Percentiles rank a stretch among this genome's conserved stretches.
These are phyloP conservation scores for Corella eumyota DNA, from an alignment of 23 tunicate species.

Conservation along the genomic window DNA sequence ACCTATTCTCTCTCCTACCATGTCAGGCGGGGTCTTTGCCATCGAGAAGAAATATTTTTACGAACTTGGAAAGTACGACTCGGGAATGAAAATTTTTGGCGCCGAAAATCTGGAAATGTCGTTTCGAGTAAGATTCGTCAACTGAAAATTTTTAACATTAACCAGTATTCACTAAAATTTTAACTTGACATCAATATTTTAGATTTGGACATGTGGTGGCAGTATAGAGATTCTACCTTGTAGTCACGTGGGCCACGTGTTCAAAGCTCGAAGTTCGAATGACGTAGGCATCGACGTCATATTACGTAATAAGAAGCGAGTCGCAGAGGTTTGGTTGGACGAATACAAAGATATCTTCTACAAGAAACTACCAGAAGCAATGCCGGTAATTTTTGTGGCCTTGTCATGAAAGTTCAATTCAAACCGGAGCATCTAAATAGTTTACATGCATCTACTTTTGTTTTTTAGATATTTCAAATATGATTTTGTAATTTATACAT, in stretches of 20 bases:
- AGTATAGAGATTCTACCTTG: conserved; percentile 90
- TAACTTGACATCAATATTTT: background rate
- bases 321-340: conserved; percentile 95
- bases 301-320: conserved; percentile 55
- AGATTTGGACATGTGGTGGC: conserved; percentile 98
- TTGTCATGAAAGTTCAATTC: too few relatives aligned
- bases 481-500: too few relatives aligned
- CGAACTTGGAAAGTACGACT: conserved; percentile 65
- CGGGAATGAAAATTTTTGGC: conserved; percentile 79
- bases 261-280: conserved; percentile 36
- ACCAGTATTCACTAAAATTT: too few relatives aligned
- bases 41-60: conserved; percentile 51
- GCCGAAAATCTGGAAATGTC: conserved; percentile 97
- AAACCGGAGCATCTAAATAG: too few relatives aligned
- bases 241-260: conserved; percentile 99
- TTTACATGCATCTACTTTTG: too few relatives aligned
- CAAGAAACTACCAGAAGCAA: conserved; percentile 59
- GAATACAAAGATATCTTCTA: conserved; percentile 53
- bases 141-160: background rate
- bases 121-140: conserved; percentile 51
- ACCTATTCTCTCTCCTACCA: conserved; percentile 73
- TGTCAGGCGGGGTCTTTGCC: conserved; percentile 91
- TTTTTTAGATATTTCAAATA: too few relatives aligned
- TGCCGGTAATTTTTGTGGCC: too few relatives aligned
- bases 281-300: conserved; percentile 33